A percentile compares a stretch with the other conserved stretches of the same genome.
These are phyloP conservation scores for Clanis bilineata DNA, from an alignment of 2,888 invertebrate genomes.

Conservation along the genomic window DNA sequence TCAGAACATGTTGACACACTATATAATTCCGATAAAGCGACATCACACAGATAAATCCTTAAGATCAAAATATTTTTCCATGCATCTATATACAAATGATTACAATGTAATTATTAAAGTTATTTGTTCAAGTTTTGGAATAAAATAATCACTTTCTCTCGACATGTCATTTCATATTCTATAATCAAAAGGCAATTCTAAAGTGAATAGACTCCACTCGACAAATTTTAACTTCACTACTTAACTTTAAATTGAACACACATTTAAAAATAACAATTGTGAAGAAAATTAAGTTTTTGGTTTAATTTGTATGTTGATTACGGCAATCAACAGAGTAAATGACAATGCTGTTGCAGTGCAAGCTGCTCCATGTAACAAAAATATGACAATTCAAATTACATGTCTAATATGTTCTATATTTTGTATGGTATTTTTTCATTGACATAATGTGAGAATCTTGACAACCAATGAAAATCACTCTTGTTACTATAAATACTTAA, in stretches of 20 bases:
- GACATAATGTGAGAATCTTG: slow-evolving; percentile 45
- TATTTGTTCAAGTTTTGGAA: slow-evolving; percentile 74
- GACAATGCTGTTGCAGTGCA: not conserved
- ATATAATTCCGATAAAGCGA: slow-evolving; percentile 33
- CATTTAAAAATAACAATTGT: slow-evolving; percentile 62
- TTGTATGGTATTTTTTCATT: slow-evolving; percentile 30
- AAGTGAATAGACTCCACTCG: slow-evolving; percentile 48
- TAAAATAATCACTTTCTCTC: slow-evolving; percentile 63
- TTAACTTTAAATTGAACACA: slow-evolving; percentile 76
- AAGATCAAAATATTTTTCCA: slow-evolving; percentile 35
- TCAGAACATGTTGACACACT: slow-evolving; percentile 37
- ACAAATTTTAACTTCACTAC: slow-evolving; percentile 60
- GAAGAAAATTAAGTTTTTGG: slow-evolving; percentile 68
- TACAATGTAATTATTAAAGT: slow-evolving; percentile 38
- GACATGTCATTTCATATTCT: slow-evolving; percentile 52
- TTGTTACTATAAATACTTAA: slow-evolving; percentile 25
- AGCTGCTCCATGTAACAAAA: not conserved
- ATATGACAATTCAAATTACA: slow-evolving; percentile 15
- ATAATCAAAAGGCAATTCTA: slow-evolving; percentile 56
- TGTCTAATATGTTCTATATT: slow-evolving; percentile 23
- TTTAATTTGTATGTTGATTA: slow-evolving; percentile 46
- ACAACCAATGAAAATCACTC: slow-evolving; percentile 44
- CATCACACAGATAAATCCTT: slow-evolving; percentile 36
- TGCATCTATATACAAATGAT: slow-evolving; percentile 48
- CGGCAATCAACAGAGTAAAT: not conserved